Conservation (phyloP, 2,888 invertebrate genomes). For the Danaus chrysippus region DNA sequence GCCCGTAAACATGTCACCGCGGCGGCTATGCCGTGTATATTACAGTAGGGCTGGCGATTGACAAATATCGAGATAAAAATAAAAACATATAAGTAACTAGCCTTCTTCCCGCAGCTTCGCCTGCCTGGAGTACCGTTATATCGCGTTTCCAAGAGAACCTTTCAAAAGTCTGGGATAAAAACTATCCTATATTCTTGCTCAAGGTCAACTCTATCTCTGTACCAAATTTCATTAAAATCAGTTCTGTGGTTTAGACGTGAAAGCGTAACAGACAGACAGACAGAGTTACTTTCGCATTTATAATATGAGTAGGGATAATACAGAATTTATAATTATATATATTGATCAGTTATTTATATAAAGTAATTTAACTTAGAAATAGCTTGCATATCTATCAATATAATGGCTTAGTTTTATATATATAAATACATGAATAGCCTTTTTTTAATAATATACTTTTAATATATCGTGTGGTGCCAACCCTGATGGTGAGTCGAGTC, state of each 20-base stretch:
- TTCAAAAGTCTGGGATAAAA: too few species aligned
- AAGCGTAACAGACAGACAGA: too few species aligned
- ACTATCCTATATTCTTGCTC: too few species aligned
- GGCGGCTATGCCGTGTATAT: slow-evolving; percentile 77
- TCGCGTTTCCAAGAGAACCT: too few species aligned
- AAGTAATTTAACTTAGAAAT: not conserved
- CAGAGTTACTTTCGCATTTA: too few species aligned
- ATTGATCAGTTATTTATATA: not conserved
- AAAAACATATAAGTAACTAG: not conserved
- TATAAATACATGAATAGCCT: too few species aligned
- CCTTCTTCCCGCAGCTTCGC: too few species aligned
- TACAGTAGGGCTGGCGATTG: slow-evolving; percentile 58
- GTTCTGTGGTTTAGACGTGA: not conserved
- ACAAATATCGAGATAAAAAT: not conserved
- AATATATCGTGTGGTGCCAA: slow-evolving; percentile 33
- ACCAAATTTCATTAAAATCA: too few species aligned
- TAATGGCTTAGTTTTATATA: not conserved
- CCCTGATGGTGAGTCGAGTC: slow-evolving; percentile 56
- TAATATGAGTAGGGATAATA: too few species aligned
- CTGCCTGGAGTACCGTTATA: too few species aligned
- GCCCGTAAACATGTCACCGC: slow-evolving; percentile 79
- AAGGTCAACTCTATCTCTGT: too few species aligned
- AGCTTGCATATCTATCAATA: not conserved
- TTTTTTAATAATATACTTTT: slow-evolving; percentile 3
- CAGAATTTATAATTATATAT: slow-evolving; percentile 1